Base-by-base conservation (phyloP, 2,797 vertebrate species). In the Coilia nasus region DNA sequence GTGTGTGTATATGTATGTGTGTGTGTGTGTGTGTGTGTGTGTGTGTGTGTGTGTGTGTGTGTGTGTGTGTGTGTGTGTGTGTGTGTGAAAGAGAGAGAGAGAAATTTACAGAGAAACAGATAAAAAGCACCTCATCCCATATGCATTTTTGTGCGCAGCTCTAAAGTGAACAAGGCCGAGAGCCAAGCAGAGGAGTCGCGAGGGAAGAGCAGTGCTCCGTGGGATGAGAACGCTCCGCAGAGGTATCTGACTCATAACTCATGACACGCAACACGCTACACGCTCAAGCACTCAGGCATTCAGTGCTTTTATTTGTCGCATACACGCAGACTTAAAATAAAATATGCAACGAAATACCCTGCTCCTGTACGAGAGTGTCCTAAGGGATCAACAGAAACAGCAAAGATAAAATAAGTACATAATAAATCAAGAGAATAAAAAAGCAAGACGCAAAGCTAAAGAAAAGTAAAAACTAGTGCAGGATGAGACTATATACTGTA, bases 151-250 rank as follows among this genome's bases (percentile, higher is more conserved):
- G 83, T 89, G 83, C 82, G 47, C 86, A 97, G 96, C 91, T 96
- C 95, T 86, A 97, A 95, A 92, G 94, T 94, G 88, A 89, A 91
- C 88, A 97, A 96, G 94, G 92, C 91, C 90, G 96, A 96, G 88
- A 94, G 92, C 83, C 95, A 93, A 82, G 93, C 95, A 86, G 94
- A 96, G 89, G 93, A 91, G 83, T 95, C 95, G 91, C 95, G 93
- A 91, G 94, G 91, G 88, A 97, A 94, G 91, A 89, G 92, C 90
- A 92, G 90, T 0, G 90, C 92, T 86, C 96, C 96, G 0, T 97
- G 97, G 97, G 96, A 97, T 83, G 96, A 97, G 91, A 96, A 95
- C 17, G 92, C 93, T 41, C 93, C 93, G 12, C 95, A 95, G 83
- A 96, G 96, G 97, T 97, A 95, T 57, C 35, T 35, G 57, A 59